Evolutionary conservation across 92 coral and sea anemone species (phyloP), one percentile per base, ranked within the genome.

Genomic region (Phenganax stokvisi): DNA sequence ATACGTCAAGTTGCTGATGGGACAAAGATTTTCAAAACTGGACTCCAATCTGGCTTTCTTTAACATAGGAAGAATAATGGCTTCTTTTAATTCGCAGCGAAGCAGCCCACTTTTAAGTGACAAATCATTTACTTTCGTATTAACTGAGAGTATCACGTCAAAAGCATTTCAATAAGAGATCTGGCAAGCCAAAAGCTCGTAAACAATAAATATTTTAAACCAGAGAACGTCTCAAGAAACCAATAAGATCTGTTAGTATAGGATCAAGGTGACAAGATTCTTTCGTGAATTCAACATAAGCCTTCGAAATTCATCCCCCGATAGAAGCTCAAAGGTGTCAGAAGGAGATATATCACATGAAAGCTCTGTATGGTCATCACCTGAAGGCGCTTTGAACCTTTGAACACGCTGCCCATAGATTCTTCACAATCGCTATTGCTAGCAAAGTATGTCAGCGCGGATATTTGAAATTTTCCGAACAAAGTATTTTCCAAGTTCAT

Each of bases 211-310:
- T 20, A 20, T 20, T 20, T 20, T 20, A 20, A 20, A 20, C 25
- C 25, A 20, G 25, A 20, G 25, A 20, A 20, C 25, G 25, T 20
- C 25, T 20, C 25, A 20, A 20, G 25, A 20, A 20, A 20, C 25
- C 25, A 20, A 20, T 20, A 20, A 20, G 25, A 20, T 20, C 25
- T 37, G 54, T 70, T 12, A 20, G 75, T 20, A 70, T n/a, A 9
- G 75, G 75, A 70, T 68, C 74, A 68, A 68, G 74, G 54, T 68
- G 27, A 68, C 51, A 68, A 28, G 74, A 68, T 68, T 68, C 29
- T 68, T 68, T 68, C 29, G 74, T 68, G 74, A 68, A 68, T 68
- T 28, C 51, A 68, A 13, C 12, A 68, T 51, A 68, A 68, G 74
- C 28, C 29, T 68, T 28, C 54, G 12, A 28, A 68, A 30, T n/a